phyloP scores from a whole-genome alignment of 2,797 vertebrate genomes.

The Alosa sapidissima region DNA sequence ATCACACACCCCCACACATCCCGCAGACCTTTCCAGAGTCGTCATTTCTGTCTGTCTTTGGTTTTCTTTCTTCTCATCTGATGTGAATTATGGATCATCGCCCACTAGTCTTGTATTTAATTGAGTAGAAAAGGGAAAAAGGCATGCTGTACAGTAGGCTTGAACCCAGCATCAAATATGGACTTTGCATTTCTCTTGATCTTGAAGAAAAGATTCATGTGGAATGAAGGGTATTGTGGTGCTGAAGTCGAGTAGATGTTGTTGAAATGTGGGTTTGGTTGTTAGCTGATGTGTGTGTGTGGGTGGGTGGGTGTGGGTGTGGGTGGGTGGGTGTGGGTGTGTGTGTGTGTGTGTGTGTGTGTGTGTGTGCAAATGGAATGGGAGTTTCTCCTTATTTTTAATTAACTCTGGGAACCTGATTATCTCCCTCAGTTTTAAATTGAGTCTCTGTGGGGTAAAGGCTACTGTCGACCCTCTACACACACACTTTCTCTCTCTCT shows the following conservation, averaged over 20 bases:
- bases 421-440: neutral
- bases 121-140: neutral
- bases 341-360: neutral
- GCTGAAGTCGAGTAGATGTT: neutral
- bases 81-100: neutral
- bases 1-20: neutral
- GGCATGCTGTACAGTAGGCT: neutral
- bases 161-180: neutral
- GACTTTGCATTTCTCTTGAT: neutral
- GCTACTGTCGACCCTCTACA: neutral
- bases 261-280: neutral
- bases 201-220: neutral
- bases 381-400: neutral
- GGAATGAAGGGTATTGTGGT: neutral
- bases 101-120: neutral
- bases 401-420: neutral
- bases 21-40: neutral
- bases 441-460: neutral
- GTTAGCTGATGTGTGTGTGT: neutral
- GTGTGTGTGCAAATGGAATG: neutral
- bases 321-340: neutral
- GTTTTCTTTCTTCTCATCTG: neutral
- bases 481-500: neutral
- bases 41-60: neutral
- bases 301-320: neutral